phyloP scores from a whole-genome alignment of 1,140 invertebrate species.

The Piezodorus guildinii region DNA sequence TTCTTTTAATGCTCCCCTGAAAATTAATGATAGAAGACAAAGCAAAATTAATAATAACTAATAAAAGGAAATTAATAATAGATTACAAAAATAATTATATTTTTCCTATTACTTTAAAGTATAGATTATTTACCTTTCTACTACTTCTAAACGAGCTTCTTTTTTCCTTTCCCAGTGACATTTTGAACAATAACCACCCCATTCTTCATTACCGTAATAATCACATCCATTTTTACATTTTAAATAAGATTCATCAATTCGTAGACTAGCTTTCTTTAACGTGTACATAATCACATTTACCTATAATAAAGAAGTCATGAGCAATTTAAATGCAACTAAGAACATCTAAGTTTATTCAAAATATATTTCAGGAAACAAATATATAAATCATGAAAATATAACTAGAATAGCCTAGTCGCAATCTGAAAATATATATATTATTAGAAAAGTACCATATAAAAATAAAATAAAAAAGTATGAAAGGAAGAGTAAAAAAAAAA shows the following conservation, averaged over 20 bases:
- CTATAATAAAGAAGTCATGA: not conserved
- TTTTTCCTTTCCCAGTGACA: conserved; percentile 54
- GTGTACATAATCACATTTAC: conserved; percentile 44
- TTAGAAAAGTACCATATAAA: no score
- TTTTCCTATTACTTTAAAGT: not conserved
- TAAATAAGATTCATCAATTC: conserved; percentile 73
- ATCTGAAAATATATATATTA: no score
- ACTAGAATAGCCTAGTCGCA: no score
- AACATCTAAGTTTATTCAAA: no score
- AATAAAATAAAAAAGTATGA: no score
- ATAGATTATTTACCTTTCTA: conserved; percentile 4
- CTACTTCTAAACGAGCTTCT: not conserved
- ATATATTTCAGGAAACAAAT: no score
- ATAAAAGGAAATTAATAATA: no score
- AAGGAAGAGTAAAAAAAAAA: no score
- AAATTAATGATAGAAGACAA: not conserved
- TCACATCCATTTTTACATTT: conserved; percentile 93
- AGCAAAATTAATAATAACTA: not conserved
- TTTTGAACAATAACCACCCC: conserved; percentile 93
- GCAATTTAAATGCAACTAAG: no score
- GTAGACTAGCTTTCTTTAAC: conserved; percentile 55
- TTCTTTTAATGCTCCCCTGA: conserved; percentile 1
- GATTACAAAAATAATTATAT: no score
- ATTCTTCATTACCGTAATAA: conserved; percentile 92
- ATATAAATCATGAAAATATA: no score